A percentile compares a stretch with the other conserved stretches of the same genome.
Evolutionary conservation across 2,888 invertebrate species (phyloP).

Genomic region (Trachelus tabidus): DNA sequence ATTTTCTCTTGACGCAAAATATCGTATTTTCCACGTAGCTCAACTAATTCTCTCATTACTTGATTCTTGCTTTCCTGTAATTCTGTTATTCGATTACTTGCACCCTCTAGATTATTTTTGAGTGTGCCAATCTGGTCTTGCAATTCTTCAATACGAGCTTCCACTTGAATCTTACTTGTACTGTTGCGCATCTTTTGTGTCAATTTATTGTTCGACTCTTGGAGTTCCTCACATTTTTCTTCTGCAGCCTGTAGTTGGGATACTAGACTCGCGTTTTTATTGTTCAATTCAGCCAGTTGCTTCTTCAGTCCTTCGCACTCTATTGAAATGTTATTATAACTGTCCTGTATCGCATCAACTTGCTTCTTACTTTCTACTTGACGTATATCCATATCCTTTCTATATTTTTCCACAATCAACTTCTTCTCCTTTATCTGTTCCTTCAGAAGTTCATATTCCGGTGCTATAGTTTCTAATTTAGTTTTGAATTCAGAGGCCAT

Average conservation of each 20-base stretch:
- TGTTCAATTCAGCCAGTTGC: slow-evolving; percentile 61
- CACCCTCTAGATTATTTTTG: slow-evolving; percentile 58
- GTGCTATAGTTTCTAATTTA: slow-evolving; percentile 48
- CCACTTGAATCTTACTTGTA: slow-evolving; percentile 64
- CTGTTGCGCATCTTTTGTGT: slow-evolving; percentile 65
- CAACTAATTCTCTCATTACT: slow-evolving; percentile 39
- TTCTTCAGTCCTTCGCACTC: slow-evolving; percentile 57
- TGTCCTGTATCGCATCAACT: slow-evolving; percentile 40
- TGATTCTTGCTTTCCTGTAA: slow-evolving; percentile 49
- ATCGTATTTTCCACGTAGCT: slow-evolving; percentile 38
- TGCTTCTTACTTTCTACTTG: slow-evolving; percentile 61
- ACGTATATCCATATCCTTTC: slow-evolving; percentile 59
- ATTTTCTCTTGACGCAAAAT: slow-evolving; percentile 39
- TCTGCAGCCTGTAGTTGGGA: slow-evolving; percentile 66
- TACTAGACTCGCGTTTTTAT: slow-evolving; percentile 66
- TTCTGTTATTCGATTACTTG: slow-evolving; percentile 53
- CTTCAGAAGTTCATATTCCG: slow-evolving; percentile 51
- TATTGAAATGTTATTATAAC: slow-evolving; percentile 48
- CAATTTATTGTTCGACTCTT: slow-evolving; percentile 64
- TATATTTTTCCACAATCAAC: slow-evolving; percentile 54
- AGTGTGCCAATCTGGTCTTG: slow-evolving; percentile 52
- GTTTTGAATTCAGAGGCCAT: slow-evolving; percentile 62
- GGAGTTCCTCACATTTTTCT: slow-evolving; percentile 67
- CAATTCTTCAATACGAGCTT: slow-evolving; percentile 54
- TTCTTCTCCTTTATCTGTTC: slow-evolving; percentile 45